Conservation (phyloP, 2,888 invertebrate genomes). For the Aleiodes testaceus region DNA sequence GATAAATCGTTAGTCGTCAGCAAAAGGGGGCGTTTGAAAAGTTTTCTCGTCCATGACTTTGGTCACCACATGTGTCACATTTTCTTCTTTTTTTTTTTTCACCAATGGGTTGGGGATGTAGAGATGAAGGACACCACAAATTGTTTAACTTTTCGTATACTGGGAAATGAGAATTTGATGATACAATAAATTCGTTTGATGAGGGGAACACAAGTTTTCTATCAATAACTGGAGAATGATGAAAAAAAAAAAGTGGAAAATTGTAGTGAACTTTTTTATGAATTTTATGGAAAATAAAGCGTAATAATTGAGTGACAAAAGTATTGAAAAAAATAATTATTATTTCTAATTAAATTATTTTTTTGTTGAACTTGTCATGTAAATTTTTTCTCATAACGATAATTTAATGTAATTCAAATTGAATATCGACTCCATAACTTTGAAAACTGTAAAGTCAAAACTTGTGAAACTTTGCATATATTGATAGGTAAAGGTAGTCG, state of each 20-base stretch:
- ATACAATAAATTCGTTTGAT: slow-evolving; percentile 25
- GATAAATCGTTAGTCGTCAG: slow-evolving; percentile 33
- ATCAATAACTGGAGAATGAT: not conserved
- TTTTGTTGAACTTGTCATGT: no score
- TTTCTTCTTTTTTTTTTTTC: not conserved
- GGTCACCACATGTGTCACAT: slow-evolving; percentile 30
- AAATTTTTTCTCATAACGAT: no score
- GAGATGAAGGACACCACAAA: slow-evolving; percentile 23
- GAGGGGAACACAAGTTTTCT: slow-evolving; percentile 5
- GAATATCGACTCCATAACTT: slow-evolving; percentile 3
- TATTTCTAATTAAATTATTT: no score
- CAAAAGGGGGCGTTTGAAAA: slow-evolving; percentile 19
- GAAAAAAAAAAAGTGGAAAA: no score
- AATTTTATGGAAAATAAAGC: no score
- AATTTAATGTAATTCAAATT: no score
- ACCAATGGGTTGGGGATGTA: not conserved
- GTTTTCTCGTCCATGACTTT: slow-evolving; percentile 32
- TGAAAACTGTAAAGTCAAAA: not conserved
- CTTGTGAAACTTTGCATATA: slow-evolving; percentile 31
- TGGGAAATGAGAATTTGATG: slow-evolving; percentile 31
- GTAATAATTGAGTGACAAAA: no score
- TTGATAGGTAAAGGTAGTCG: slow-evolving; percentile 55
- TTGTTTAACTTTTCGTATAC: slow-evolving; percentile 30
- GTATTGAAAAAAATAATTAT: no score
- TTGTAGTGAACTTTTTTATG: no score